phyloP scores from a whole-genome alignment of 2,797 vertebrate genomes.

The Synanceia verrucosa region DNA sequence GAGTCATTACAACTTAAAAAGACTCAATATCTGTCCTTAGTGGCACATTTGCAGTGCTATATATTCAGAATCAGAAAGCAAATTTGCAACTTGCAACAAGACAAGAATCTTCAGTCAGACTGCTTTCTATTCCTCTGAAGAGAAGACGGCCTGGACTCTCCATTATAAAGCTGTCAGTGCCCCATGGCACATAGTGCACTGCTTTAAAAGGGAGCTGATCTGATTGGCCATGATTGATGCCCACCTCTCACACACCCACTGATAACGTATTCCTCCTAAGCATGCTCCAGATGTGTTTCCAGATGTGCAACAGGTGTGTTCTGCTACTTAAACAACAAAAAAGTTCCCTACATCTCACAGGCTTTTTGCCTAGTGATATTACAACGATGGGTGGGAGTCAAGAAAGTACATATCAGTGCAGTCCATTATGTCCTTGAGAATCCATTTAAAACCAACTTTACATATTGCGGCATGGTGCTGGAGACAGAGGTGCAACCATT shows the following conservation, averaged over 20 bases:
- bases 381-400: conserved; percentile 11
- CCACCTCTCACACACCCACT: conserved; percentile 36
- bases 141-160: conserved; percentile 18
- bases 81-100: conserved; percentile 10
- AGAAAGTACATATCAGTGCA: background rate
- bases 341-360: conserved; percentile 15
- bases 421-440: conserved; percentile 30
- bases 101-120: conserved; percentile 14
- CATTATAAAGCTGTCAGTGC: conserved; percentile 57
- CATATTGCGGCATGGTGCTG: background rate
- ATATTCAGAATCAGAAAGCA: too few relatives aligned
- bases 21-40: background rate
- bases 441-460: conserved; percentile 39
- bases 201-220: conserved; percentile 61
- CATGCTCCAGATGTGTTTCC: conserved; percentile 12
- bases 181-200: conserved; percentile 33
- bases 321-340: conserved; percentile 42
- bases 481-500: background rate
- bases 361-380: conserved; percentile 36
- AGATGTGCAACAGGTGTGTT: conserved; percentile 46
- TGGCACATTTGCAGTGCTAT: background rate
- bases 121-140: background rate
- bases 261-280: conserved; percentile 44
- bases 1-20: conserved; percentile 1
- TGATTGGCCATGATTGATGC: conserved; percentile 63